Base-by-base conservation (phyloP, 2,888 invertebrate species). In the Latrodectus elegans region DNA sequence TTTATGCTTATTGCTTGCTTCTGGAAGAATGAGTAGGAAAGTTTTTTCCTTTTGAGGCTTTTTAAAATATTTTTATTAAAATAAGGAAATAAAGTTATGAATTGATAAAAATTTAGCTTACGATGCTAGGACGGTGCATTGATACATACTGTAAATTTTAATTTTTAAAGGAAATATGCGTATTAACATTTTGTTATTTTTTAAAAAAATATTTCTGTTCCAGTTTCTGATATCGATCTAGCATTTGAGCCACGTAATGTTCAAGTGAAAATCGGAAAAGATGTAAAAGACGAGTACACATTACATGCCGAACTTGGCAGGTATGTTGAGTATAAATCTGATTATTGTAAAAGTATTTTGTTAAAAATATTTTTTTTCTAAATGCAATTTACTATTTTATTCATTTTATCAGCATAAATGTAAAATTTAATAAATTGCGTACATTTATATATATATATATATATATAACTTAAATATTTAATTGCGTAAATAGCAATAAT, bases 251-350 rank as follows among this genome's bases (percentile, higher is more conserved):
- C 95, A 92, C 94, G 97, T 92, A 96, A 97, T 93, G 97, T 98
- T 89, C 94, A 94, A 90, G 95, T 98, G 91, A 95, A 95, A 92
- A 95, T 96, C 90, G 95, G 95, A 90, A 94, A 95, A 85, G 96
- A 97, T 93, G 96, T 98, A 90, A 96, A 97, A 92, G 95, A 96
- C 91, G 94, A 95, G 91, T 98, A 96, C 92, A 96, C 96, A 91
- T 94, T 98, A 92, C 95, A 96, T 91, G 95, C 96, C 84, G 97
- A 99, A 93, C 95, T 99, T 91, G 99, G 99, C 92, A 95, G 97
- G 98, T 98, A 93, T 0, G 38, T 38, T 38, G 6, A 38, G 4
- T 38, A 38, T 1, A 38, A 38, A 38, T 38, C 1, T 38, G 38
- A 38, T 38, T 38, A 38, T 38, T 4, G 1, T 38, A 38, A 38